Evolutionary conservation across 2,113 vertebrate species (phyloP).

Genomic region (Garra rufa): DNA sequence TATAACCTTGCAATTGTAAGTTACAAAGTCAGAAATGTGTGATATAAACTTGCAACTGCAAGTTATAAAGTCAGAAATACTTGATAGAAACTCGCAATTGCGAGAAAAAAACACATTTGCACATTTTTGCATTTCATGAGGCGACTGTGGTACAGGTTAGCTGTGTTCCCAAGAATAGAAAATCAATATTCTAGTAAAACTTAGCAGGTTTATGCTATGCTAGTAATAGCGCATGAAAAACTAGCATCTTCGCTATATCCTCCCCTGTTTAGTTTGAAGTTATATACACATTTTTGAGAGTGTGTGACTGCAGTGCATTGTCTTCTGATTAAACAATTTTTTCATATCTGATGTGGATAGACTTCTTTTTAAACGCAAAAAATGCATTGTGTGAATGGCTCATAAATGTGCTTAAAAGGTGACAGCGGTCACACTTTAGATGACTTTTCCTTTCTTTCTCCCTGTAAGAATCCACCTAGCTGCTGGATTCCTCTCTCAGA

Average conservation of each 20-base stretch:
- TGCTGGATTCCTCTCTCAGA: not conserved
- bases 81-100: too few species aligned
- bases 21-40: too few species aligned
- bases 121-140: not conserved
- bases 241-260: too few species aligned
- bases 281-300: not conserved
- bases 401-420: not conserved
- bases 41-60: too few species aligned
- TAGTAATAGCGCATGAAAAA: not conserved
- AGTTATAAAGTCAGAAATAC: too few species aligned
- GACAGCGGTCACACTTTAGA: not conserved
- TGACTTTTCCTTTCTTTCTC: not conserved
- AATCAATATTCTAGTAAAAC: not conserved
- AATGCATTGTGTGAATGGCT: not conserved
- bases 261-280: too few species aligned
- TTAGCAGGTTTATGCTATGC: not conserved
- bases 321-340: not conserved
- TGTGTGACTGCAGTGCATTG: not conserved
- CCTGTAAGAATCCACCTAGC: not conserved
- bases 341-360: not conserved
- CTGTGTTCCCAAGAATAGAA: not conserved
- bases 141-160: not conserved
- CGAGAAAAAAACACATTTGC: too few species aligned
- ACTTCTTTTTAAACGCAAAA: not conserved
- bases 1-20: too few species aligned